These are phyloP conservation scores for Delphinapterus leucas DNA, from an alignment of 2,113 vertebrate species.

Conservation along the genomic window DNA sequence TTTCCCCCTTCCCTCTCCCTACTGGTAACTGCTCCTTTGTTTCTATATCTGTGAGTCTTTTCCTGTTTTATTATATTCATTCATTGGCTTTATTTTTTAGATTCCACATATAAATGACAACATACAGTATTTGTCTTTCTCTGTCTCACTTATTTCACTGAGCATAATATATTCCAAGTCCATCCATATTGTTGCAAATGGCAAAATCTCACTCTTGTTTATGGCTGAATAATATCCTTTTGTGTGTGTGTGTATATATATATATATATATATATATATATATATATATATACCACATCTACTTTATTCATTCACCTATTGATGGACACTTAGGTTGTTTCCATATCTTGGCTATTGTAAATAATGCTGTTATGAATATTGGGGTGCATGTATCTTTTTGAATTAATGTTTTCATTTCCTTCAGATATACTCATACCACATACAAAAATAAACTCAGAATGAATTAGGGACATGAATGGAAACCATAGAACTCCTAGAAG, in stretches of 20 bases:
- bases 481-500: background rate
- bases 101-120: background rate
- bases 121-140: background rate
- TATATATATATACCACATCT: no score
- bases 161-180: background rate
- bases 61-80: background rate
- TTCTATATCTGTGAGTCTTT: background rate
- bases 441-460: background rate
- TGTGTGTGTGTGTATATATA: fast-evolving
- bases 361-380: background rate
- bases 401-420: background rate
- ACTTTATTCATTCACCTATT: background rate
- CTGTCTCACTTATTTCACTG: background rate
- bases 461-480: background rate
- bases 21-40: background rate
- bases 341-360: background rate
- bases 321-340: background rate
- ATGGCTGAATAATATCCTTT: background rate
- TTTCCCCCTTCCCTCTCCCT: no score
- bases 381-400: no score
- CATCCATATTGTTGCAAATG: background rate
- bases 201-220: background rate
- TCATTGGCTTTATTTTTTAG: background rate
- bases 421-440: background rate
- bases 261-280: no score